These are phyloP conservation scores for Siniperca obscura DNA, from an alignment of 2,797 vertebrate species.

Conservation along the genomic window DNA sequence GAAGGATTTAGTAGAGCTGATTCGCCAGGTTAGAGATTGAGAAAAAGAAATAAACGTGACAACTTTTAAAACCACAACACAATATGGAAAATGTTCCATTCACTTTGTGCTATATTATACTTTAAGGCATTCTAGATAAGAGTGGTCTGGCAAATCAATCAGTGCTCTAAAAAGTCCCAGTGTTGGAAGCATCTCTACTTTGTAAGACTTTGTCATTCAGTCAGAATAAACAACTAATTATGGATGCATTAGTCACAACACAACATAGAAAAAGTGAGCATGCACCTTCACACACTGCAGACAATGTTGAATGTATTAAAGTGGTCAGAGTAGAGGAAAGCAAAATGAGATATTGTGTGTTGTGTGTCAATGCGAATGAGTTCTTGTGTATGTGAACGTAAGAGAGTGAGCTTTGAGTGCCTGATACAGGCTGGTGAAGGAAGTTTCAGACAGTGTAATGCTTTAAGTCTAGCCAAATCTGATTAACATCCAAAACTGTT, in stretches of 20 bases:
- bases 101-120: background rate
- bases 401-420: constrained; percentile 47
- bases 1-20: background rate
- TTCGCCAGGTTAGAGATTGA: constrained; percentile 8
- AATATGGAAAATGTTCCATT: background rate
- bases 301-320: background rate
- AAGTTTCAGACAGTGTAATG: constrained; percentile 71
- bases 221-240: constrained; percentile 11
- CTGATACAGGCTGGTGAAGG: constrained; percentile 61
- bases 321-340: constrained; percentile 16
- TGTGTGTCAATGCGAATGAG: background rate
- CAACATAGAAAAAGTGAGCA: constrained; percentile 14
- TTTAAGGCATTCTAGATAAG: background rate
- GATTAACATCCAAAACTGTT: constrained; percentile 62
- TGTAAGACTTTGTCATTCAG: constrained; percentile 5
- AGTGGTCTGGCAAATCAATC: background rate
- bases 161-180: constrained; percentile 5
- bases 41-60: background rate
- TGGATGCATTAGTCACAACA: constrained; percentile 22
- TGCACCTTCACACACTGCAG: background rate
- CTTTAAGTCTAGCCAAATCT: constrained; percentile 75
- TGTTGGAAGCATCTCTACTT: constrained; percentile 39
- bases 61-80: background rate
- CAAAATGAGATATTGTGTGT: background rate
- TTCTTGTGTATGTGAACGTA: background rate